phyloP scores from a whole-genome alignment of 2,113 vertebrate species.

The Ginglymostoma cirratum region DNA sequence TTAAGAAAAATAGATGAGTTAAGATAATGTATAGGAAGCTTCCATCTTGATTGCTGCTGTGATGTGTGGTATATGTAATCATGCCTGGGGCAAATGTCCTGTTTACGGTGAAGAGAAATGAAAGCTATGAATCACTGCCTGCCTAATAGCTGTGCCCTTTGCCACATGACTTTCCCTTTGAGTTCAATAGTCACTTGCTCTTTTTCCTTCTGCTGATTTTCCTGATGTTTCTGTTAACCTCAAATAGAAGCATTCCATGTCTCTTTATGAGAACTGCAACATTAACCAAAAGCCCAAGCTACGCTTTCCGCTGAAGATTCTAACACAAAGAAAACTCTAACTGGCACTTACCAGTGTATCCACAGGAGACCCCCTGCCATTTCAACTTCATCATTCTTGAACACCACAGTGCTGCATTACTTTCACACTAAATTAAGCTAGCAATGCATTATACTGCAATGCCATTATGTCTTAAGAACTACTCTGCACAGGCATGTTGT shows the following conservation, averaged over 20 bases:
- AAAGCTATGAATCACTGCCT: not conserved
- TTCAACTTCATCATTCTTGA: not conserved
- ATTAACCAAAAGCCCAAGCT: not conserved
- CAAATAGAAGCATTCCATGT: not conserved
- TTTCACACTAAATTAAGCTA: constrained; percentile 11
- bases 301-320: not conserved
- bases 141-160: not conserved
- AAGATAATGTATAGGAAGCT: not conserved
- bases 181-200: not conserved
- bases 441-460: not conserved
- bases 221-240: not conserved
- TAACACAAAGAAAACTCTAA: not conserved
- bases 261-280: not conserved
- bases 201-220: not conserved
- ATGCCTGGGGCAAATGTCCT: not conserved
- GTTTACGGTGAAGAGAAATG: not conserved
- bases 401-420: not conserved
- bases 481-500: not conserved
- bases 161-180: not conserved
- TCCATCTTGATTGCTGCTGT: not conserved
- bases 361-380: not conserved
- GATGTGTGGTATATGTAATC: not conserved
- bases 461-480: not conserved
- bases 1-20: not conserved
- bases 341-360: not conserved